Evolutionary conservation across 2,797 vertebrate genomes (phyloP), one percentile per base, ranked within the genome.

Genomic region (Tokudaia muenninki): DNA sequence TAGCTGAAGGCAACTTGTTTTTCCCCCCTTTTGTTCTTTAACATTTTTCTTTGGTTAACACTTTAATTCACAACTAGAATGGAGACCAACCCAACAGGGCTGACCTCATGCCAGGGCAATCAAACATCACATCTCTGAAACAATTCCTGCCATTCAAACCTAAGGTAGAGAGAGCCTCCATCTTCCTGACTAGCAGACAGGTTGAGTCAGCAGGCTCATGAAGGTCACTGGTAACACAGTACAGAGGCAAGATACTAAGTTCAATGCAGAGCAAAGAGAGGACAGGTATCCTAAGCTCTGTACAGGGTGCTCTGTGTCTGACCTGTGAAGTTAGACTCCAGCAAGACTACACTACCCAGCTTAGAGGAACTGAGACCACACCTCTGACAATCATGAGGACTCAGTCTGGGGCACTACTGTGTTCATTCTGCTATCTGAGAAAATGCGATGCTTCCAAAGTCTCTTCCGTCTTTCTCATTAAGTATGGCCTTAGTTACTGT

Each of bases 391-490:
- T 22, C 31, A 88, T 75, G 17, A 83, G 50, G 31, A 44, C 6
- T 19, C 41, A 10, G 34, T 6, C 16, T 13, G 47, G 65, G 12
- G 19, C 22, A 52, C 44, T 55, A 41, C 14, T 93, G 47, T 70
- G 65, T n/a, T 93, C 31, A n/a, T 78, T 37, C n/a, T 65, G 74
- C 6, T 52, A 81, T 67, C 11, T 90, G 63, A 82, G 80, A 34
- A 17, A 79, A 80, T 4, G 24, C 1, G 2, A 19, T 37, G 26
- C 16, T 84, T 80, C 57, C 17, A 44, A 34, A 6, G 3, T 92
- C 19, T 78, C 75, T 91, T 63, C 4, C 8, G 9, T 89, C 9
- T 87, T 90, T 94, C n/a, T 83, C 7, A 65, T 91, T 52, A 79
- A 47, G 63, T 86, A 86, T 26, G 21, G 29, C 13, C 44, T 87